Conservation (phyloP, 2,797 vertebrate genomes). For the Channa striata region DNA sequence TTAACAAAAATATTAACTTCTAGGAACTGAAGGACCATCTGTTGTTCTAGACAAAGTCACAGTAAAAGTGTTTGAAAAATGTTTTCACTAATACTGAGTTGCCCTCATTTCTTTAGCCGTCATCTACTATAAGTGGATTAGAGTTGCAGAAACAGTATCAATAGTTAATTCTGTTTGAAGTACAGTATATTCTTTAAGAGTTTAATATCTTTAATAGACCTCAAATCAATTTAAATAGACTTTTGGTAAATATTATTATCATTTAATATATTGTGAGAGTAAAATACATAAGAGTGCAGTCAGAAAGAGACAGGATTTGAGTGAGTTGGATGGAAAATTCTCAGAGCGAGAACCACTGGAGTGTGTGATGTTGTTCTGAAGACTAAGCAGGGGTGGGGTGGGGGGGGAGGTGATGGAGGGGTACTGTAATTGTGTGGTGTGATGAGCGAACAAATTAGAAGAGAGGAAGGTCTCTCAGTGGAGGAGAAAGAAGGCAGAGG, state of each 20-base stretch:
- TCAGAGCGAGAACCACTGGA: slow-evolving; percentile 21
- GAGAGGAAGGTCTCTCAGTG: slow-evolving; percentile 13
- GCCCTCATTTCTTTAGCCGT: not conserved
- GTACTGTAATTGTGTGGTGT: slow-evolving; percentile 20
- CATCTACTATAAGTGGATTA: slow-evolving; percentile 10
- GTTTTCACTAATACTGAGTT: not conserved
- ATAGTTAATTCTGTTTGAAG: not conserved
- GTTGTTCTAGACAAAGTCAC: slow-evolving; percentile 20
- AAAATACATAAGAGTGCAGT: slow-evolving; percentile 13
- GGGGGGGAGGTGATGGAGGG: slow-evolving; percentile 14
- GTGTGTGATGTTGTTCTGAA: slow-evolving; percentile 31
- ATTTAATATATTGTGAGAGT: slow-evolving; percentile 5
- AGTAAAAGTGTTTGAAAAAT: not conserved
- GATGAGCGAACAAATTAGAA: slow-evolving; percentile 36
- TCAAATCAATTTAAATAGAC: not conserved
- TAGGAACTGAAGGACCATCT: slow-evolving; percentile 30
- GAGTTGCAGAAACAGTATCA: not conserved
- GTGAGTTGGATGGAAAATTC: slow-evolving; percentile 14
- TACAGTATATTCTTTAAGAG: not conserved
- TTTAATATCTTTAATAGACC: not conserved
- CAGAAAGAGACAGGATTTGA: not conserved
- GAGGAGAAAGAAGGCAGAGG: slow-evolving; percentile 15
- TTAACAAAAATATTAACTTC: slow-evolving; percentile 23
- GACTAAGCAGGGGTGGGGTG: not conserved
- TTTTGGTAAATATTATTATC: slow-evolving; percentile 11